Base-by-base conservation (phyloP, 1,140 invertebrate genomes). In the Trinorchestia longiramus region DNA sequence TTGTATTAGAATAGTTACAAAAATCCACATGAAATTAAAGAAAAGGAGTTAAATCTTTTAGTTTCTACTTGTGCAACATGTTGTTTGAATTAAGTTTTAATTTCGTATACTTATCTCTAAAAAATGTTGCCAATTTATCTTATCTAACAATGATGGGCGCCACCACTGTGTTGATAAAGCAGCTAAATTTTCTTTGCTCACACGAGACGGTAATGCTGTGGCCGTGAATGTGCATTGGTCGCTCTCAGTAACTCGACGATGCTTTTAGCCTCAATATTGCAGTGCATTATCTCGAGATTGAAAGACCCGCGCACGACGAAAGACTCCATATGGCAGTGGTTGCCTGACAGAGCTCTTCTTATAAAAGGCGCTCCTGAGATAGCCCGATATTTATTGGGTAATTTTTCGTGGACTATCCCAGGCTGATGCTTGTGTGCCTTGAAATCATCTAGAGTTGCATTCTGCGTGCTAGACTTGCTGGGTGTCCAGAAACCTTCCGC, bases 291-390 rank as follows among this genome's bases (percentile, higher is more conserved):
- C 44, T 94, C 43, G 92, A 6, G 92, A 94, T 94, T 94, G 92
- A 94, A 94, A 94, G 92, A 47, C 92, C 43, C 43, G 92, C 17
- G 43, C 92, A 94, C 92, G 92, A 94, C 92, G 45, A 0, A 8
- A 94, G 92, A 11, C 92, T 94, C 92, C 92, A 43, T 94, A 94
- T 94, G 92, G 92, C 92, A 45, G 44, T 45, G 92, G 43, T 47
- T 40, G 41, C 44, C 92, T 94, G 88, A 90, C 88, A 90, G 88
- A 90, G 88, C 88, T 42, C 88, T 90, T 42, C 41, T 90, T 90
- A 90, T 90, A 90, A 90, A 90, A 90, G 88, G 88, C 88, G 88
- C 88, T 90, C 88, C 88, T 28, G 88, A 90, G 88, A 90, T 90
- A 90, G 28, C 88, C 88, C 88, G 11, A 90, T 90, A 90, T 90